phyloP scores from a whole-genome alignment of 1,140 invertebrate genomes.

The Solen grandis region DNA sequence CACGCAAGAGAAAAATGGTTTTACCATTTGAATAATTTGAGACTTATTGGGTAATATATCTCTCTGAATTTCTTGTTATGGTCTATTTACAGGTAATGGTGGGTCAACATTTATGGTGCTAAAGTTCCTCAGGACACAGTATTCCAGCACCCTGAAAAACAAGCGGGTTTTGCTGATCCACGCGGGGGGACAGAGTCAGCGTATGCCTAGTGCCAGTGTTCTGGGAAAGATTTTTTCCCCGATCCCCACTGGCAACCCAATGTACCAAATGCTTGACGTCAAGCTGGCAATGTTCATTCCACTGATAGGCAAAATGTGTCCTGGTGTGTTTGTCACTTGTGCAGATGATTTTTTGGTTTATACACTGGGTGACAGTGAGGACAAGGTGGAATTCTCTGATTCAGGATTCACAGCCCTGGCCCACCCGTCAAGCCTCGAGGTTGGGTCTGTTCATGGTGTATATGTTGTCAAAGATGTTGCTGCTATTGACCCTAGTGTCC shows the following conservation, averaged over 20 bases:
- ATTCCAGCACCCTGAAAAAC: slow-evolving; percentile 71
- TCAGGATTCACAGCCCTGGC: slow-evolving; percentile 81
- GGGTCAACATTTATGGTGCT: slow-evolving; percentile 80
- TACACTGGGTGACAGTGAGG: slow-evolving; percentile 64
- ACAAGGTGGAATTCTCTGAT: slow-evolving; percentile 72
- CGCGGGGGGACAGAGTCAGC: slow-evolving; percentile 82
- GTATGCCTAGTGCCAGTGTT: slow-evolving; percentile 80
- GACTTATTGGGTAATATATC: too few relatives aligned
- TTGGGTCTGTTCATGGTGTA: slow-evolving; percentile 82
- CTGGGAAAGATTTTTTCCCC: slow-evolving; percentile 82
- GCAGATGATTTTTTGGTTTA: slow-evolving; percentile 82
- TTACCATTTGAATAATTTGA: too few relatives aligned
- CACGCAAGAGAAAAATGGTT: too few relatives aligned
- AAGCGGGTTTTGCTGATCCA: slow-evolving; percentile 80
- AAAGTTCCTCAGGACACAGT: slow-evolving; percentile 69
- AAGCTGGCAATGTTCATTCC: slow-evolving; percentile 81
- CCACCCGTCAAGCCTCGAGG: slow-evolving; percentile 79
- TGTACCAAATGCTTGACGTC: slow-evolving; percentile 81
- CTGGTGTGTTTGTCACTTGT: slow-evolving; percentile 81
- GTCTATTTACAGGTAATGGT: slow-evolving; percentile 81
- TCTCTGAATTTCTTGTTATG: too few relatives aligned
- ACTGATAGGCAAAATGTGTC: slow-evolving; percentile 78
- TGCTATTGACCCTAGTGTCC: slow-evolving; percentile 53
- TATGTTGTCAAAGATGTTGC: slow-evolving; percentile 77
- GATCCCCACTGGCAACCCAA: slow-evolving; percentile 75